Percentiles rank a stretch among this genome's conserved stretches.
These are phyloP conservation scores for Petroica traversi DNA, from an alignment of 2,113 vertebrate species.

Conservation along the genomic window DNA sequence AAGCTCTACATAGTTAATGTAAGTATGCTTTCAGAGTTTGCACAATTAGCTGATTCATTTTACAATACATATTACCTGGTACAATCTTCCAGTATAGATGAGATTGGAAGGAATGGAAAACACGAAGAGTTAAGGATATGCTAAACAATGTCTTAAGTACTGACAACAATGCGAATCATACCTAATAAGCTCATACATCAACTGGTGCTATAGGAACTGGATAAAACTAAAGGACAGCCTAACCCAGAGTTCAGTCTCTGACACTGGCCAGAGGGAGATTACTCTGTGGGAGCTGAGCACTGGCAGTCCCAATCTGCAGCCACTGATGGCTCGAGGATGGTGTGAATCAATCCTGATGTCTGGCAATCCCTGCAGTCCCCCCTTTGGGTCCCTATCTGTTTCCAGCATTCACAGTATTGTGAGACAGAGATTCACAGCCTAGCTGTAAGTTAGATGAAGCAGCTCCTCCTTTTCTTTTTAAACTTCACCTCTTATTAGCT, in stretches of 20 bases:
- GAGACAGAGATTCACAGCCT: not conserved
- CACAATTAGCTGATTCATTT: not conserved
- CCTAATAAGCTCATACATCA: not conserved
- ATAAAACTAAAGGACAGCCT: not conserved
- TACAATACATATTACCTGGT: not conserved
- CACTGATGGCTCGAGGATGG: accelerated
- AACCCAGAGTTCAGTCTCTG: not conserved
- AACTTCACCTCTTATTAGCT: not conserved
- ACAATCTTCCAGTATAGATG: not conserved
- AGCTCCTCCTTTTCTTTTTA: not conserved
- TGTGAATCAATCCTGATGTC: accelerated
- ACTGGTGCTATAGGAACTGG: not conserved
- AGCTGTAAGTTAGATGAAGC: not conserved
- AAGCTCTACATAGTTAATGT: not conserved
- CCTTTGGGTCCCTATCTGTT: not conserved
- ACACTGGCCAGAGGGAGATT: not conserved
- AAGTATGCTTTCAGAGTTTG: not conserved
- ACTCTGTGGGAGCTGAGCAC: not conserved
- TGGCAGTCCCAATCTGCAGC: not conserved
- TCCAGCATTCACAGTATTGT: not conserved
- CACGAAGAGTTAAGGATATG: not conserved
- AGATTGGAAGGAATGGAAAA: not conserved
- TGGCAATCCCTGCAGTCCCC: not conserved
- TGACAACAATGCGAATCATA: not conserved
- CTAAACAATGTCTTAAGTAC: not conserved